Evolutionary conservation across 1,140 invertebrate genomes (phyloP), one percentile per base, ranked within the genome.

Genomic region (Orius laevigatus): DNA sequence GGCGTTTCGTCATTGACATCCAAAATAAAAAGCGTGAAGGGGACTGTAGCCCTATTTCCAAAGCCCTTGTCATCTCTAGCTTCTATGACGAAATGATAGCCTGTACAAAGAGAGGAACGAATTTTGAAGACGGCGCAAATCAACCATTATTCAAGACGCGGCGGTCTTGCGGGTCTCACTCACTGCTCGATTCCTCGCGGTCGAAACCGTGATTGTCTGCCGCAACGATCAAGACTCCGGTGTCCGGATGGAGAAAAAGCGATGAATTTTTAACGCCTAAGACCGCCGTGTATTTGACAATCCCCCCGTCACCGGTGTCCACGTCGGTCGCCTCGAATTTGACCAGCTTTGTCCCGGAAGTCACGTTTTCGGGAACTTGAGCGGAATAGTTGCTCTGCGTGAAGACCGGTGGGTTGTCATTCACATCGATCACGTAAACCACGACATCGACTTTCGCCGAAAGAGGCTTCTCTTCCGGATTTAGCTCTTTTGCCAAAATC

Each of bases 1-100:
- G 89, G 89, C 39, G 74, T 70, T 62, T 92, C 80, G 61, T 93
- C 89, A 63, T 93, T 93, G 12, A 89, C 77, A 64, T 91, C 87
- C 50, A 84, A 62, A 40, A 88, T 65, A 62, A 77, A 75, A 53
- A 88, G 74, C 47, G 79, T 72, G 39, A 91, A 70, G 49, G 74
- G 72, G 46, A 82, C 79, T 32, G 70, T 72, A 12, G 79, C 76
- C 49, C 70, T 73, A 55, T 84, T 75, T 19, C 87, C 88, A 55
- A 74, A 70, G 14, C 87, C 85, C 56, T 81, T 75, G 60, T 82
- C 81, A 63, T 93, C 89, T 55, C 79, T 72, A 18, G 88, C 89
- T 68, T 90, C 84, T 16, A 91, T 76, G 51, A 75, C 76, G 52
- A 93, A 71, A 59, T 76, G 74, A 60, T 86, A 76, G 55, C 78